Evolutionary conservation across 2,888 invertebrate genomes (phyloP), one percentile per base, ranked within the genome.

Genomic region (Stenurella melanura): DNA sequence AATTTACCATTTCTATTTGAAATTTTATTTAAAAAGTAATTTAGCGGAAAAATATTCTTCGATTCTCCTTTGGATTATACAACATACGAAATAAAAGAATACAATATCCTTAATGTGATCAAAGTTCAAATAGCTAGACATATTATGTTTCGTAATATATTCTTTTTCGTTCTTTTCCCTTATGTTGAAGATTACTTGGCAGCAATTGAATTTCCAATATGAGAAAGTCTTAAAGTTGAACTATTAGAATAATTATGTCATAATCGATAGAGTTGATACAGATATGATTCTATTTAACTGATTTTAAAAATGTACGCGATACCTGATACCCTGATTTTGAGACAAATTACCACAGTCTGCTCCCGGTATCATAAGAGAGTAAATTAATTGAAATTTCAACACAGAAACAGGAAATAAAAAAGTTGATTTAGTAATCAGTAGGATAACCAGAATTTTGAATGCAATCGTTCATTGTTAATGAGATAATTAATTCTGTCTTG

Each of bases 21-120:
- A 50, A 18, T 54, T 21, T 30, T 60, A 21, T 21, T 26, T 60
- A 60, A 60, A 60, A 60, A n/a, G 60, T 60, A 26, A 60, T 60
- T 60, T 26, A 60, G 15, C 21, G n/a, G 21, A 26, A 60, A 60
- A 26, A 15, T 60, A 60, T 30, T 60, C 26, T 30, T 30, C 50
- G 12, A 50, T 50, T 50, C n/a, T 50, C 50, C 50, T n/a, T 50
- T 50, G 50, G 50, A n/a, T 50, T 50, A n/a, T 50, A 50, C 12
- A n/a, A 4, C n/a, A 50, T n/a, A n/a, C n/a, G 50, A 50, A 50
- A 6, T 50, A 50, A 50, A 50, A 50, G 15, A 42, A 50, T 50
- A 50, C 15, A n/a, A 17, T 50, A 50, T n/a, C 15, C 50, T 50
- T 50, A 50, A 50, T 50, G n/a, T 0, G n/a, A 50, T 50, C n/a